These are phyloP conservation scores for Casuarius casuarius DNA, from an alignment of 2,113 vertebrate genomes.

Conservation along the genomic window DNA sequence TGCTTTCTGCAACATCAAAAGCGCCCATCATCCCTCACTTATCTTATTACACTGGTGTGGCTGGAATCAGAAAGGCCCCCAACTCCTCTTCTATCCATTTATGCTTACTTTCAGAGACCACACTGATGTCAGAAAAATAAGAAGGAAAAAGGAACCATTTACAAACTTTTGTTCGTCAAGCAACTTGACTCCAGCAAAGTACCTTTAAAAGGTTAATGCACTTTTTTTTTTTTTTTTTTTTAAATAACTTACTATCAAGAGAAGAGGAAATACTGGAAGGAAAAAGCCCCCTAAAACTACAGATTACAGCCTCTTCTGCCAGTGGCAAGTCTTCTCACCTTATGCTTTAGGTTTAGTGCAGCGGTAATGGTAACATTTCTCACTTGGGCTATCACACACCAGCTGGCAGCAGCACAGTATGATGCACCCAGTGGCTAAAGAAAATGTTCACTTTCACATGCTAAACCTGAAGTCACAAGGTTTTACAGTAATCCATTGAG, in stretches of 20 bases:
- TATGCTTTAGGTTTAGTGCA: conserved; percentile 12
- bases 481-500: background rate
- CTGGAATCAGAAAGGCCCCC: background rate
- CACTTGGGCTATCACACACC: background rate
- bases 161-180: background rate
- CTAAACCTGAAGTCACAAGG: background rate
- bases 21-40: background rate
- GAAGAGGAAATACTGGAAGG: background rate
- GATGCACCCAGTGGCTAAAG: background rate
- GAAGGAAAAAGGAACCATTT: background rate
- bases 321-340: background rate
- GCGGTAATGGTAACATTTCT: background rate
- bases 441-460: background rate
- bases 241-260: background rate
- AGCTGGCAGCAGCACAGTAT: conserved; percentile 27
- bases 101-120: background rate
- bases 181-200: background rate
- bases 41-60: background rate
- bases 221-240: background rate
- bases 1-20: background rate
- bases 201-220: background rate
- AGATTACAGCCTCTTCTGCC: background rate
- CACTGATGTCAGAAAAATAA: background rate
- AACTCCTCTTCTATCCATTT: background rate
- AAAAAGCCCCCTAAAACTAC: background rate